phyloP scores from a whole-genome alignment of 2,888 invertebrate genomes.

The Fragum sueziense region DNA sequence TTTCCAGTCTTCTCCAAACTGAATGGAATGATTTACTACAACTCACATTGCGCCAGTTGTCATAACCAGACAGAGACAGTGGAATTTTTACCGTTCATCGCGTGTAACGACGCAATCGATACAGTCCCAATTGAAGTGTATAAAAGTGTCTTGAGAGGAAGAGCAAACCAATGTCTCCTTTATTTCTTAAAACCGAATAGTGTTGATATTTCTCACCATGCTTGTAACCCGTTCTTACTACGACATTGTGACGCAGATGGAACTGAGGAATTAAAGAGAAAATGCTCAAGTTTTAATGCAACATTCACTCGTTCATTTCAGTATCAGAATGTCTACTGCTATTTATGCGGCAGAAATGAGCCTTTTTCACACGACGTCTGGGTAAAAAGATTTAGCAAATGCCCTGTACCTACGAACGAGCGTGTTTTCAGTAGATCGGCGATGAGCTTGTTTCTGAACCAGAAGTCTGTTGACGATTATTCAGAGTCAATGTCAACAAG shows the following conservation, averaged over 20 bases:
- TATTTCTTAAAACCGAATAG: neutral
- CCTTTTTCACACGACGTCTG: no score
- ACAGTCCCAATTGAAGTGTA: neutral
- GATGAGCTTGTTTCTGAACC: no score
- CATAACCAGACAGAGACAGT: neutral
- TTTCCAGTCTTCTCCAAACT: neutral
- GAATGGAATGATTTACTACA: neutral
- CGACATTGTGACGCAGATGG: neutral
- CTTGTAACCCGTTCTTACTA: neutral
- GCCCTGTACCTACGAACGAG: no score
- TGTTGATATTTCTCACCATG: neutral
- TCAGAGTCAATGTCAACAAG: no score
- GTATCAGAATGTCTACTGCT: neutral
- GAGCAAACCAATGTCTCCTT: neutral
- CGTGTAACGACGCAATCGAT: neutral
- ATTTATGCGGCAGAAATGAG: no score
- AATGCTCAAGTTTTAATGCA: neutral
- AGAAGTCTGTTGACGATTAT: no score
- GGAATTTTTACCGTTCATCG: neutral
- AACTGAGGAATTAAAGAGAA: neutral
- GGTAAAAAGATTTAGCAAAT: no score
- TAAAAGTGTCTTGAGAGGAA: neutral
- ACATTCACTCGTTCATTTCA: neutral
- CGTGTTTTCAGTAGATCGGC: no score
- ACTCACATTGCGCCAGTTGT: neutral